Evolutionary conservation across 2,797 vertebrate species (phyloP).

Genomic region (Myotis findleyi): DNA sequence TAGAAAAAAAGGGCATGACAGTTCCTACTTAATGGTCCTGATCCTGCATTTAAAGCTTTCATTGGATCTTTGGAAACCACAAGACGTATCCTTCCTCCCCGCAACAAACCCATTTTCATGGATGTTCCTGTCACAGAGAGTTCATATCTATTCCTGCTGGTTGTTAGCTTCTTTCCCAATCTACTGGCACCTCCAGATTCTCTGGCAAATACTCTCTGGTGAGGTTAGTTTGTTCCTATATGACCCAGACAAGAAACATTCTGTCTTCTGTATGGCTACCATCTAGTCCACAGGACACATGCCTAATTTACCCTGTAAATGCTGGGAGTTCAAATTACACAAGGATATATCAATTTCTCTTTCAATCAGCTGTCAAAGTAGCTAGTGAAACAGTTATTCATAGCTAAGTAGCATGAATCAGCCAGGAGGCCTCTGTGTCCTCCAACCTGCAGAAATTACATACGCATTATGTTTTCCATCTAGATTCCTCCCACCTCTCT

Average conservation of each 20-base stretch:
- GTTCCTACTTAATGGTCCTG: not conserved
- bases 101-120: not conserved
- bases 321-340: not conserved
- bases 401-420: not conserved
- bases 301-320: not conserved
- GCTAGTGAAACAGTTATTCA: not conserved
- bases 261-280: not conserved
- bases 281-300: not conserved
- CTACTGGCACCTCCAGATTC: not conserved
- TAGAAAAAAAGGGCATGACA: not conserved
- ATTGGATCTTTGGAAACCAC: not conserved
- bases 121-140: not conserved
- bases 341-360: not conserved
- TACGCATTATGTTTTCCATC: not conserved
- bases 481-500: not conserved
- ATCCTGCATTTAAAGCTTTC: not conserved
- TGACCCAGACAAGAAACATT: not conserved
- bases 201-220: not conserved
- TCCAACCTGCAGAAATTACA: not conserved
- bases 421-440: not conserved
- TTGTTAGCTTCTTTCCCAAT: not conserved
- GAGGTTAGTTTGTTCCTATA: not conserved
- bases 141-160: not conserved
- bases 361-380: not conserved
- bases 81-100: fast-evolving